Conservation (phyloP, 2,888 invertebrate genomes). For the Gasteruption jaculator region DNA sequence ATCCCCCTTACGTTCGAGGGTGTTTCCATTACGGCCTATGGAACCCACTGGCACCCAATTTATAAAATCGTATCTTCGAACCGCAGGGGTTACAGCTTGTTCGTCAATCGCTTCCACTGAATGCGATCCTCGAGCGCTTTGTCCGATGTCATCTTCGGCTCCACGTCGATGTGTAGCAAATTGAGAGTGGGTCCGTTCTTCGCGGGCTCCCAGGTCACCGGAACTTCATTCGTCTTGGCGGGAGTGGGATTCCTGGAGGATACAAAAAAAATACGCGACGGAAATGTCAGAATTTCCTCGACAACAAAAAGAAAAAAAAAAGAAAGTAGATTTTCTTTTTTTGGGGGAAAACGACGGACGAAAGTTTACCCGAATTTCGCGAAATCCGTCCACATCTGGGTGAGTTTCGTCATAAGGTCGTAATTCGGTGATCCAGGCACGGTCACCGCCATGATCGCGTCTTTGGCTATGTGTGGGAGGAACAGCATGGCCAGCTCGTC, state of each 20-base stretch:
- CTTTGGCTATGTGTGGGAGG: slow-evolving; percentile 19
- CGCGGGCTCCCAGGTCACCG: slow-evolving; percentile 36
- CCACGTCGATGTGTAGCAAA: slow-evolving; percentile 33
- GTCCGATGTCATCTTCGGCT: slow-evolving; percentile 28
- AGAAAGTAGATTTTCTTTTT: too few relatives aligned
- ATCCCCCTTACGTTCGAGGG: too few relatives aligned
- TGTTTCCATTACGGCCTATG: too few relatives aligned
- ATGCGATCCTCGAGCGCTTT: slow-evolving; percentile 19
- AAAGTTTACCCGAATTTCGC: slow-evolving; percentile 41
- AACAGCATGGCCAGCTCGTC: slow-evolving; percentile 41
- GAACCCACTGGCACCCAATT: too few relatives aligned
- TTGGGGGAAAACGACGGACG: slow-evolving; percentile 1
- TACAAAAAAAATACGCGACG: too few relatives aligned
- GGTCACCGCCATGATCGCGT: slow-evolving; percentile 12
- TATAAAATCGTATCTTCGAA: too few relatives aligned
- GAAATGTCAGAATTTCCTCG: too few relatives aligned
- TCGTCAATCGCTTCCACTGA: too few relatives aligned
- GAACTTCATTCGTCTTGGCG: slow-evolving; percentile 23
- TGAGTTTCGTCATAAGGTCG: slow-evolving; percentile 32
- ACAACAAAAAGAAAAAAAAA: too few relatives aligned
- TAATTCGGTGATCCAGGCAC: slow-evolving; percentile 21
- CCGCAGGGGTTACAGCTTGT: too few relatives aligned
- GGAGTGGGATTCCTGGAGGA: slow-evolving; percentile 40
- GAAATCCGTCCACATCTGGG: slow-evolving; percentile 45
- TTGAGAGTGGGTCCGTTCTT: slow-evolving; percentile 20